These are phyloP conservation scores for Drosophila acutilabella DNA, from an alignment of 2,888 invertebrate species.

Conservation along the genomic window DNA sequence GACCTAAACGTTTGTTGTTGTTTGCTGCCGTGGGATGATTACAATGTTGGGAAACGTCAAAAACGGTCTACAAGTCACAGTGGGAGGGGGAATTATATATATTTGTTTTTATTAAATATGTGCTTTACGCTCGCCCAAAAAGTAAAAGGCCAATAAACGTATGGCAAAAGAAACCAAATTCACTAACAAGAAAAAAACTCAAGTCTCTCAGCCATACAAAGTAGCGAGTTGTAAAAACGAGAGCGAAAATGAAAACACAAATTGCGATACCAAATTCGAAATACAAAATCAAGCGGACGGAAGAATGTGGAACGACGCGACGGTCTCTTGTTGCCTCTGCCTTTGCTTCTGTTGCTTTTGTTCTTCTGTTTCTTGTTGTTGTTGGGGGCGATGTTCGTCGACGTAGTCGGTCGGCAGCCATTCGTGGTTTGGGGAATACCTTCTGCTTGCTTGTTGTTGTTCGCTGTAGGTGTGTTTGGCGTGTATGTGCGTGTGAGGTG, in stretches of 20 bases:
- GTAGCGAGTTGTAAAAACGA: conserved; percentile 67
- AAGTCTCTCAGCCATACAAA: conserved; percentile 28
- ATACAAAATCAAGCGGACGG: conserved; percentile 46
- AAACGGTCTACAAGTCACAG: conserved; percentile 3
- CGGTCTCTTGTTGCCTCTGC: conserved; percentile 32
- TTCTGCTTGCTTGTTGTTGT: conserved; percentile 48
- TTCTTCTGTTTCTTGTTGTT: conserved; percentile 10
- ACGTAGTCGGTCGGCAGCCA: conserved; percentile 32
- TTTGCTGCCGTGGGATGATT: conserved; percentile 24
- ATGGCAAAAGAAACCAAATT: conserved; percentile 2
- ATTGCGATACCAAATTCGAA: conserved; percentile 54
- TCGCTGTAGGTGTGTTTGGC: conserved; percentile 17
- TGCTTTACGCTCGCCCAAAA: conserved; percentile 35
- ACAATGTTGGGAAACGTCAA: conserved; percentile 55
- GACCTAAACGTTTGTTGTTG: conserved; percentile 31
- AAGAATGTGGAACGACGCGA: conserved; percentile 78
- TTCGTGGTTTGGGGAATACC: conserved; percentile 79
- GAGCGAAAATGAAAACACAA: conserved; percentile 76
- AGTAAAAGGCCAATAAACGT: conserved; percentile 57
- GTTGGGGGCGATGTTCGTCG: conserved; percentile 64
- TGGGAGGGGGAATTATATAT: neutral
- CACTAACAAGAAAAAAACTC: conserved; percentile 5
- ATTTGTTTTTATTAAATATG: conserved; percentile 3
- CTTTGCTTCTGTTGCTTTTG: conserved; percentile 24
- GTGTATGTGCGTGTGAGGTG: conserved; percentile 49